These are phyloP conservation scores for Coluber constrictor DNA, from an alignment of 2,797 vertebrate species.

Conservation along the genomic window DNA sequence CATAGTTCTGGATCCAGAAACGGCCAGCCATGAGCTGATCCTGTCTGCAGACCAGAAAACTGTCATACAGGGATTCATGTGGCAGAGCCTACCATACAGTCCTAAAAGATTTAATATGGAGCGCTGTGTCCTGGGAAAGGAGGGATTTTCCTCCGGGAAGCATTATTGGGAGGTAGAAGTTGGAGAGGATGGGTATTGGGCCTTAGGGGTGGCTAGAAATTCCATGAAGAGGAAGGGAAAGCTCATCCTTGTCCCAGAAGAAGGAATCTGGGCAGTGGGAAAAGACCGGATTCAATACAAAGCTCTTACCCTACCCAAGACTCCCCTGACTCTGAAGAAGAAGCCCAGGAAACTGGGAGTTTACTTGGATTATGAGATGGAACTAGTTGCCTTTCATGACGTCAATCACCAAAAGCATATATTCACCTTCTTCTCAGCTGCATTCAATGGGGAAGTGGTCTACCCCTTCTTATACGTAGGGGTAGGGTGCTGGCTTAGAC, in stretches of 20 bases:
- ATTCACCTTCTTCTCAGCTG: conserved; percentile 21
- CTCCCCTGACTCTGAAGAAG: background rate
- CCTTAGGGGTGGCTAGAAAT: conserved; percentile 23
- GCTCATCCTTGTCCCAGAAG: background rate
- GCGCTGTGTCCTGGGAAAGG: conserved; percentile 20
- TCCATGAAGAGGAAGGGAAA: conserved; percentile 13
- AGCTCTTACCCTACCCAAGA: conserved; percentile 1
- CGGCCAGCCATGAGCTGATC: background rate
- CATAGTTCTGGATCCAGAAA: conserved; percentile 24
- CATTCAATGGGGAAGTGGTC: background rate
- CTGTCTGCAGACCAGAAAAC: conserved; percentile 16
- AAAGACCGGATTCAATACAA: conserved; percentile 16
- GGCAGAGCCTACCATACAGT: background rate
- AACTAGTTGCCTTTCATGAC: conserved; percentile 13
- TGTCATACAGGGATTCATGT: conserved; percentile 19
- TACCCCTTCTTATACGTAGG: conserved; percentile 18
- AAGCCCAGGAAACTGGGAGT: conserved; percentile 9
- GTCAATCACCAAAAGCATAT: conserved; percentile 22
- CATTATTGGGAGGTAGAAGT: conserved; percentile 43
- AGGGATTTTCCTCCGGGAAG: conserved; percentile 19
- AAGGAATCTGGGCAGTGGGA: conserved; percentile 22
- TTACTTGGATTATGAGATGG: conserved; percentile 29
- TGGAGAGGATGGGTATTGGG: conserved; percentile 21
- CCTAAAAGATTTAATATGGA: background rate
- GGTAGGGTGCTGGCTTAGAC: conserved; percentile 8